These are phyloP conservation scores for Lumbricus terrestris DNA, from an alignment of 2,888 invertebrate species.

Conservation along the genomic window DNA sequence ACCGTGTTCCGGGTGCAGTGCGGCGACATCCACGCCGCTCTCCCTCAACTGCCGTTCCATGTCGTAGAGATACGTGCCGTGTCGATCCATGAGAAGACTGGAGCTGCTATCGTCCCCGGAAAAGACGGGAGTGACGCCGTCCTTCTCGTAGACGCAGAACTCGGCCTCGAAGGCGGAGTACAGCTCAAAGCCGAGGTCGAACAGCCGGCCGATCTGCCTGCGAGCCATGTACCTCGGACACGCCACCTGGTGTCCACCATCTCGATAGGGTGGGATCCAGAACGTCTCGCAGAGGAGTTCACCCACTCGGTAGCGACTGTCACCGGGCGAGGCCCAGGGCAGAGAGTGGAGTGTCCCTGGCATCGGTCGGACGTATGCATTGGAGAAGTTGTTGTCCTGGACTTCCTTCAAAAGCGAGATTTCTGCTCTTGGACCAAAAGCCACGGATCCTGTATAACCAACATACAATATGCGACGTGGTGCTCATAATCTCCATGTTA, in stretches of 20 bases:
- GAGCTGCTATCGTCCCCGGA: slow-evolving; percentile 16
- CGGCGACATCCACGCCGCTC: slow-evolving; percentile 27
- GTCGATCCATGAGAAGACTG: background rate
- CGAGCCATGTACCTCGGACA: slow-evolving; percentile 33
- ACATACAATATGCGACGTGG: background rate
- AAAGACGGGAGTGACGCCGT: slow-evolving; percentile 27
- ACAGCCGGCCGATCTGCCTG: slow-evolving; percentile 29
- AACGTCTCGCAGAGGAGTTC: slow-evolving; percentile 28
- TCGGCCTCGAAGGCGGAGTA: slow-evolving; percentile 33
- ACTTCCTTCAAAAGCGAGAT: background rate
- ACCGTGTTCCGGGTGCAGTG: slow-evolving; percentile 27
- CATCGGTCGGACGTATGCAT: background rate
- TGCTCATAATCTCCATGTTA: background rate
- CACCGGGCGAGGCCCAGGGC: slow-evolving; percentile 28
- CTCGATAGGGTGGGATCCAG: slow-evolving; percentile 12
- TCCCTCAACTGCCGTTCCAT: slow-evolving; percentile 17
- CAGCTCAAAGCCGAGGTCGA: slow-evolving; percentile 26
- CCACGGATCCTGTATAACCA: background rate
- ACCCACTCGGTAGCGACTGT: slow-evolving; percentile 16
- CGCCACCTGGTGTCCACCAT: slow-evolving; percentile 15
- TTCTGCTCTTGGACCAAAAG: background rate
- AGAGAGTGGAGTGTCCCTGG: slow-evolving; percentile 19
- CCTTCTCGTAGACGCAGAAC: slow-evolving; percentile 22
- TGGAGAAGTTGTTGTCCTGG: background rate
- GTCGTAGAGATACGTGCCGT: slow-evolving; percentile 24